Evolutionary conservation across 2,888 invertebrate species (phyloP).

Genomic region (Thera britannica): DNA sequence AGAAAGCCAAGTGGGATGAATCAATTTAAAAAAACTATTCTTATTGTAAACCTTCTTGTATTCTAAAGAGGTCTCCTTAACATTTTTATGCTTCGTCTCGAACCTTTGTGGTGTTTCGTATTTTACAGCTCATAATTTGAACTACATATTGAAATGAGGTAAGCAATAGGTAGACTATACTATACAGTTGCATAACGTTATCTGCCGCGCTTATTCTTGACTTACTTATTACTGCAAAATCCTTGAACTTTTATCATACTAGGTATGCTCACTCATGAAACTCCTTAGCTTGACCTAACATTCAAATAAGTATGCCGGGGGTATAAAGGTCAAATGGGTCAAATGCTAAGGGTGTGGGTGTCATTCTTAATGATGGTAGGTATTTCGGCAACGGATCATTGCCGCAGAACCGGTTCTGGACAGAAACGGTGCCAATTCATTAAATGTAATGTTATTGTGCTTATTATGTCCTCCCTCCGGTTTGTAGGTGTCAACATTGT

Average conservation of each 20-base stretch:
- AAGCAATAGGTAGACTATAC: too few relatives aligned
- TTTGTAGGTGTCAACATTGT: too few relatives aligned
- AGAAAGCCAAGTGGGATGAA: too few relatives aligned
- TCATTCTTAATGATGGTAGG: constrained; percentile 32
- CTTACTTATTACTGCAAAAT: too few relatives aligned
- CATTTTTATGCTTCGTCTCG: too few relatives aligned
- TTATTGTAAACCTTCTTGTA: too few relatives aligned
- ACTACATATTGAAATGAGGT: not conserved
- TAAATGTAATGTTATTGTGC: too few relatives aligned
- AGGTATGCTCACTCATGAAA: constrained; percentile 1
- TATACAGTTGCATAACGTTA: not conserved
- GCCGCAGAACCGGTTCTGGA: constrained; percentile 5
- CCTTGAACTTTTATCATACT: not conserved
- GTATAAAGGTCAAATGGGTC: constrained; percentile 41
- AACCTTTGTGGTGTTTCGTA: not conserved
- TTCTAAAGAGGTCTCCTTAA: too few relatives aligned
- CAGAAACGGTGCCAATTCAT: too few relatives aligned
- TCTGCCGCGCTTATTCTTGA: not conserved
- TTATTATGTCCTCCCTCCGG: too few relatives aligned
- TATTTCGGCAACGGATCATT: constrained; percentile 30
- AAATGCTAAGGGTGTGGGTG: constrained; percentile 29
- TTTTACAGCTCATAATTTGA: not conserved
- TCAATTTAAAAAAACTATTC: too few relatives aligned
- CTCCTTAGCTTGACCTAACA: constrained; percentile 10
- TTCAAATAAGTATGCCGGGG: constrained; percentile 38